phyloP scores from a whole-genome alignment of 2,113 vertebrate species.

The Fulica atra region DNA sequence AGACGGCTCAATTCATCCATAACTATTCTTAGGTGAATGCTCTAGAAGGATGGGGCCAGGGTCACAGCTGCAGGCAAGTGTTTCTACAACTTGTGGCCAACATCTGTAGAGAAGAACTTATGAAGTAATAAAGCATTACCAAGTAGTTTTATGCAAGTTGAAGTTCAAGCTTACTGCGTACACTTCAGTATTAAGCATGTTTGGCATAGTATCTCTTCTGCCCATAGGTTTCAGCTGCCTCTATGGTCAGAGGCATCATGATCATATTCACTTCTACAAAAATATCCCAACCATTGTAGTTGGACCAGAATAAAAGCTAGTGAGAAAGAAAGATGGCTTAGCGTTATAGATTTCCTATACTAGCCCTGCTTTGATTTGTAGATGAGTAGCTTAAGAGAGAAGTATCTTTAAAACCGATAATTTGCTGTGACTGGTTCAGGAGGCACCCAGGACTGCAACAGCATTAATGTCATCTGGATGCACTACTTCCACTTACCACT shows the following conservation, averaged over 20 bases:
- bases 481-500: conserved; percentile 42
- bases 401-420: background rate
- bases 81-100: background rate
- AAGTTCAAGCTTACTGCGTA: background rate
- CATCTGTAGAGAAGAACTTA: background rate
- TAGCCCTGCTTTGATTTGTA: conserved; percentile 20
- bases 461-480: conserved; percentile 47
- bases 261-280: background rate
- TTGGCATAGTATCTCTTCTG: background rate
- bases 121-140: background rate
- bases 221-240: background rate
- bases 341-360: background rate
- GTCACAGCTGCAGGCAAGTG: background rate
- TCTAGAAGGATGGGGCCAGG: background rate
- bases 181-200: background rate
- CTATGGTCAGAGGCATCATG: background rate
- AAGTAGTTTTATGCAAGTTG: background rate
- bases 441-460: conserved; percentile 33
- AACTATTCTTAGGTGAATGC: fast-evolving
- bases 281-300: background rate
- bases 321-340: background rate
- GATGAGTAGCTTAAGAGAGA: background rate
- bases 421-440: conserved; percentile 42
- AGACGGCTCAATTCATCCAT: fast-evolving
- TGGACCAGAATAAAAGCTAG: background rate